Conservation (phyloP, 1,140 invertebrate genomes). For the Melitaea cinxia region DNA sequence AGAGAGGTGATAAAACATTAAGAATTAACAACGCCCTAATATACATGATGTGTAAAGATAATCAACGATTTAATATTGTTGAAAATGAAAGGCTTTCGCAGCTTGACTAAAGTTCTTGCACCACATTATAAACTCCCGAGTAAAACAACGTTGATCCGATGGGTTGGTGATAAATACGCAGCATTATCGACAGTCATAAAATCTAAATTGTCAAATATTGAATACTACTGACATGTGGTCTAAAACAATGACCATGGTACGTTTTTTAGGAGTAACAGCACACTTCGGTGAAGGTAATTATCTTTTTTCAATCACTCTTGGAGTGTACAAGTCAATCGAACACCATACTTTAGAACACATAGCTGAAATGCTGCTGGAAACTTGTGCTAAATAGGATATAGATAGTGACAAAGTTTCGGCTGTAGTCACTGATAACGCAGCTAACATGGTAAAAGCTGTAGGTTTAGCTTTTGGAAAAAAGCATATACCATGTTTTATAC, state of each 20-base stretch:
- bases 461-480: no score
- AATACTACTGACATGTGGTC: constrained; percentile 29
- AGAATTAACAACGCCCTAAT: constrained; percentile 35
- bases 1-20: constrained; percentile 30
- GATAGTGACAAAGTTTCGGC: no score
- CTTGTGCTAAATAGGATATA: no score
- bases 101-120: constrained; percentile 54
- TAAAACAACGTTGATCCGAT: constrained; percentile 44
- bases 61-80: constrained; percentile 59
- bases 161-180: constrained; percentile 61
- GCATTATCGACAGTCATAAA: constrained; percentile 38
- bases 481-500: no score
- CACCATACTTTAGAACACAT: no score
- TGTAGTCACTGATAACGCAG: no score
- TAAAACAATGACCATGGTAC: constrained; percentile 36
- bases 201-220: constrained; percentile 16
- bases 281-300: no score
- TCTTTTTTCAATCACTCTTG: no score
- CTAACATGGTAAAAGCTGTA: no score
- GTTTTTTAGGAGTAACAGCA: constrained; percentile 21
- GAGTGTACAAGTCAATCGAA: no score
- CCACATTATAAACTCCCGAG: constrained; percentile 63
- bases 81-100: constrained; percentile 66
- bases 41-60: constrained; percentile 66
- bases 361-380: no score